Percentiles rank a stretch among this genome's conserved stretches.
These are phyloP conservation scores for Sebastes trivittatus DNA, from an alignment of 2,797 vertebrate species.

Conservation along the genomic window DNA sequence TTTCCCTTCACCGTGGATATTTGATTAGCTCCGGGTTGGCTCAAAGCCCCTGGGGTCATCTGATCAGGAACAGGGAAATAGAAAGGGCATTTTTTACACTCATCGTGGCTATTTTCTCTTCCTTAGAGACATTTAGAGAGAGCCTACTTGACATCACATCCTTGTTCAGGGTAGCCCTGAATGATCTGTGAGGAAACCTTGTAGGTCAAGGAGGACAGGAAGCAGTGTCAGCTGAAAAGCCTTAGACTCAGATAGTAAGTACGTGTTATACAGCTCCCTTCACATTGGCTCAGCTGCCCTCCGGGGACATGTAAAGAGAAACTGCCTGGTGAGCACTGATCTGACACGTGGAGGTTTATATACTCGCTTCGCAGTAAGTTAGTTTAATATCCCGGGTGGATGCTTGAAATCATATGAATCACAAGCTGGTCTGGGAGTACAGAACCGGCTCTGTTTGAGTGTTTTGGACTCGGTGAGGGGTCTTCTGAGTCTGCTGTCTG, in stretches of 20 bases:
- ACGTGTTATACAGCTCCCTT: slow-evolving; percentile 4
- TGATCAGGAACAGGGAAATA: slow-evolving; percentile 49
- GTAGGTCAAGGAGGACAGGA: slow-evolving; percentile 24
- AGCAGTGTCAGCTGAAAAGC: slow-evolving; percentile 29
- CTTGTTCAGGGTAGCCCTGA: not conserved
- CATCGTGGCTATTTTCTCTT: not conserved
- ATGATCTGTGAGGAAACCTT: not conserved
- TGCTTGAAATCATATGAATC: slow-evolving; percentile 4
- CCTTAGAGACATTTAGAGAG: not conserved
- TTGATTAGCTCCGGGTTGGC: slow-evolving; percentile 38
- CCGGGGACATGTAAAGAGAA: slow-evolving; percentile 43
- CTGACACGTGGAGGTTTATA: slow-evolving; percentile 45
- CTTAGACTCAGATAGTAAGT: not conserved
- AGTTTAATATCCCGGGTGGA: slow-evolving; percentile 1
- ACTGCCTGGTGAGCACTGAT: slow-evolving; percentile 13
- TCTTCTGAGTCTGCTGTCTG: slow-evolving; percentile 11
- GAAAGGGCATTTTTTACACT: slow-evolving; percentile 10
- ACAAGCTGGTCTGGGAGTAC: not conserved
- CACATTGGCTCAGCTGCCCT: slow-evolving; percentile 18
- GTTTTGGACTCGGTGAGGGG: not conserved
- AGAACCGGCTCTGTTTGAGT: not conserved
- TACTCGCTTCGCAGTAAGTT: not conserved
- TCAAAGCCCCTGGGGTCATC: slow-evolving; percentile 53
- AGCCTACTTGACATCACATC: not conserved
- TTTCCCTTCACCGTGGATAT: slow-evolving; percentile 8